phyloP scores from a whole-genome alignment of 2,113 vertebrate genomes.

The Ranitomeya imitator region DNA sequence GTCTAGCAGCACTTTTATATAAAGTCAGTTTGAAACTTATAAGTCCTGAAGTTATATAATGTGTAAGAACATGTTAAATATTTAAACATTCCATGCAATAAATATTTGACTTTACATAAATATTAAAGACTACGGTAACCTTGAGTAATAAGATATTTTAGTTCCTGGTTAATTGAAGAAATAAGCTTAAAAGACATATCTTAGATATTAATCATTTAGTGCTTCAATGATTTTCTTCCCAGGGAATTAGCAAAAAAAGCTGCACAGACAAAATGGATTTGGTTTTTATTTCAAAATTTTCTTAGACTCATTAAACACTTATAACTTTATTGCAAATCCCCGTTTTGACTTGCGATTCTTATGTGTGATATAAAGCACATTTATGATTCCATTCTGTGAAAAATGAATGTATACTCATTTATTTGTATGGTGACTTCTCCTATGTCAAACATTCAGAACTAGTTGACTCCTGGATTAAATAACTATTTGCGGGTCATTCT shows the following conservation, averaged over 20 bases:
- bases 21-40: conserved; percentile 16
- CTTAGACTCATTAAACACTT: conserved; percentile 8
- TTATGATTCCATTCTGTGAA: neutral
- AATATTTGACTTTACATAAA: conserved; percentile 54
- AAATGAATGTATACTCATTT: neutral
- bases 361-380: neutral
- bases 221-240: neutral
- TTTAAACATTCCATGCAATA: conserved; percentile 30
- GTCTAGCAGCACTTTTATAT: neutral
- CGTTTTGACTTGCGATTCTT: neutral
- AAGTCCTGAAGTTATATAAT: conserved; percentile 21
- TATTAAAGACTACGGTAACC: conserved; percentile 38
- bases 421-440: neutral
- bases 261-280: neutral
- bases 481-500: too few species aligned
- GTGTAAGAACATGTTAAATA: conserved; percentile 48
- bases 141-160: conserved; percentile 30
- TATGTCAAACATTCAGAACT: neutral
- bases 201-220: conserved; percentile 31
- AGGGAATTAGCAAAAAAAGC: neutral
- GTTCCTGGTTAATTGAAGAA: conserved; percentile 16
- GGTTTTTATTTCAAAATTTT: neutral
- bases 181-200: conserved; percentile 26
- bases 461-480: too few species aligned
- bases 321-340: neutral